Base-by-base conservation (phyloP, 2,113 vertebrate genomes). In the Urocolius indicus region DNA sequence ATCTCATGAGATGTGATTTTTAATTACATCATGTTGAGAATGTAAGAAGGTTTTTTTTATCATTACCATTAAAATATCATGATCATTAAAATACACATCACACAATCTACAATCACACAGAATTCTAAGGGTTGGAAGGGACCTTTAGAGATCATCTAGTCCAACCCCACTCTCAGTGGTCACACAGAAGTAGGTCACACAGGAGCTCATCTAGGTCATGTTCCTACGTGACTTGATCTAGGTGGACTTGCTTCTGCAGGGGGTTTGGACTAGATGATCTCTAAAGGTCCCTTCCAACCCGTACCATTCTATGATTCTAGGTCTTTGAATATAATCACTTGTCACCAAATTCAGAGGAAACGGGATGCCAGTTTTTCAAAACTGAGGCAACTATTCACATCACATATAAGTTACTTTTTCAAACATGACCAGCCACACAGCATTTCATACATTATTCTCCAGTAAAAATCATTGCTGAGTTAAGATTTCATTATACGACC, bases 401-500 rank as follows among this genome's bases (percentile, higher is more conserved):
- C 38, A 97, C 90, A 94, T 77, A 96, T 89, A 95, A 83, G 74
- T 65, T 68, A 36, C 27, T 38, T 77, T 72, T 69, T 49, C 57
- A 68, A 83, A 78, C 80, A 95, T 74, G 91, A 90, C 87, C 92
- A 95, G 81, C 78, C 91, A 72, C 43, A 83, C 57, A 96, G 67
- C 61, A 89, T 75, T 84, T 87, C 81, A 88, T 94, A 92, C 87
- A 87, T 75, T 87, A 58, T 86, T 93, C 97, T 95, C 85, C 93
- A 97, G 82, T 75, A 94, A 95, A 96, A 98, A 86, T 6, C 88
- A 93, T 30, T 87, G 93, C 92, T 96, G 98, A 97, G 83, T 80
- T 80, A 95, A 91, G 92, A 89, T 97, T 98, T 98, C 96, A 95
- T 96, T 97, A 96, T 95, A 97, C 95, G 12, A 41, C 82, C 65